These are phyloP conservation scores for Phasia obesa DNA, from an alignment of 2,888 invertebrate species.

Conservation along the genomic window DNA sequence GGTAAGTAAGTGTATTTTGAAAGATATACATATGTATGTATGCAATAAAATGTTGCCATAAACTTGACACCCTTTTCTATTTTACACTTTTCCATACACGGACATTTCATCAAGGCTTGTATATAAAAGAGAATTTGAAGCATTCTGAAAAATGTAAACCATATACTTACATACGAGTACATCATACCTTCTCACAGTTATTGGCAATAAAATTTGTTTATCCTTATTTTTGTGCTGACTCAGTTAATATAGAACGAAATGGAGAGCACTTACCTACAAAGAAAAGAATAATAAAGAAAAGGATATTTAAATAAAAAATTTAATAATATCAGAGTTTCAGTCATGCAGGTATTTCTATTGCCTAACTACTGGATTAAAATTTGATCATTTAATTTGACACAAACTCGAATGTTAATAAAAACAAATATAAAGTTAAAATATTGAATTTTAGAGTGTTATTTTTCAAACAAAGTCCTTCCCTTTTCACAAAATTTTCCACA, in stretches of 20 bases:
- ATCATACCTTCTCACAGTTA: not conserved
- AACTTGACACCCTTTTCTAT: conserved; percentile 36
- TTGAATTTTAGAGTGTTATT: no score
- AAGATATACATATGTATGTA: not conserved
- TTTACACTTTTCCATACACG: not conserved
- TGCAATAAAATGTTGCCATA: conserved; percentile 31
- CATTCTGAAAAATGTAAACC: not conserved
- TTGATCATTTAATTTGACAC: no score
- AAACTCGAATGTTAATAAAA: no score
- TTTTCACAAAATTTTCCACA: no score
- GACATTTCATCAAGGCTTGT: conserved; percentile 5
- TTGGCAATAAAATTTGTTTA: conserved; percentile 17
- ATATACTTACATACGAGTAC: not conserved
- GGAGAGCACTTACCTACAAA: conserved; percentile 53
- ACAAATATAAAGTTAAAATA: no score
- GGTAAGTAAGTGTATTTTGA: conserved; percentile 5
- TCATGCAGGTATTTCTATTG: no score
- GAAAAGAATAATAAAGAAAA: conserved; percentile 11
- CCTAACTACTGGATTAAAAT: no score
- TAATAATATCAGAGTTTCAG: no score
- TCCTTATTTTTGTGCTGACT: conserved; percentile 1
- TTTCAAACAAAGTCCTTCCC: no score
- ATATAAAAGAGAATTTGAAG: not conserved
- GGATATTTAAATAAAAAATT: conserved; percentile 6
- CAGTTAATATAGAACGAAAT: conserved; percentile 30